These are phyloP conservation scores for Otolemur garnettii DNA, from an alignment of 2,113 vertebrate genomes.

Conservation along the genomic window DNA sequence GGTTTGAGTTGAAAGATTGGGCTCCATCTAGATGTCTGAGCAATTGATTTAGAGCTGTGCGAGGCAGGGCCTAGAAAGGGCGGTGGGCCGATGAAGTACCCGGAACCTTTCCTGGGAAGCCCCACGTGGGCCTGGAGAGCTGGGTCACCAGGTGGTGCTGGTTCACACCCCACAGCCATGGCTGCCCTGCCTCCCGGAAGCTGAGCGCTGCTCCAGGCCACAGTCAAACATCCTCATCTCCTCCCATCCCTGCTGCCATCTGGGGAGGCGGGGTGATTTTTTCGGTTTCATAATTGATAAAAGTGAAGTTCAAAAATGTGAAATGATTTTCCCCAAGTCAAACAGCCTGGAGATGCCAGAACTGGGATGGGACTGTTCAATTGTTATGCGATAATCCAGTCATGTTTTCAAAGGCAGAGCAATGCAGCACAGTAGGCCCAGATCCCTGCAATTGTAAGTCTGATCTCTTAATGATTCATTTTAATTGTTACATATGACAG, in stretches of 20 bases:
- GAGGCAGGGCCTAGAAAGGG: not conserved
- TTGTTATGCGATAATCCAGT: rapidly evolving
- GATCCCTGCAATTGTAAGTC: not conserved
- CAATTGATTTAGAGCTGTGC: not conserved
- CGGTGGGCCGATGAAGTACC: not conserved
- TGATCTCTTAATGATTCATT: not conserved
- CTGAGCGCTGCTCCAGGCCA: rapidly evolving
- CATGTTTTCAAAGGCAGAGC: not conserved
- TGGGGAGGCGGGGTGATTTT: not conserved
- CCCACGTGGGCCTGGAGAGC: not conserved
- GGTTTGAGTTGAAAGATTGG: constrained; percentile 1
- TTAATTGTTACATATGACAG: rapidly evolving
- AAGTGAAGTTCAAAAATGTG: not conserved
- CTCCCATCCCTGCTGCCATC: rapidly evolving
- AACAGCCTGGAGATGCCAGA: not conserved
- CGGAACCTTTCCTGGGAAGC: not conserved
- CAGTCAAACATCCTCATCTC: rapidly evolving
- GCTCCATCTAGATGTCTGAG: not conserved
- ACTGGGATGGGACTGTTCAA: rapidly evolving
- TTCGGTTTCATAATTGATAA: not conserved
- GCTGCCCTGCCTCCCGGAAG: too few relatives aligned
- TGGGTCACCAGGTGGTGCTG: too few relatives aligned
- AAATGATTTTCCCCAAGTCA: not conserved
- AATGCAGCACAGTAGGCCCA: not conserved
- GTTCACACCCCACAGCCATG: too few relatives aligned